Conservation (phyloP, 2,113 vertebrate genomes). For the Dicrurus megarhynchus region DNA sequence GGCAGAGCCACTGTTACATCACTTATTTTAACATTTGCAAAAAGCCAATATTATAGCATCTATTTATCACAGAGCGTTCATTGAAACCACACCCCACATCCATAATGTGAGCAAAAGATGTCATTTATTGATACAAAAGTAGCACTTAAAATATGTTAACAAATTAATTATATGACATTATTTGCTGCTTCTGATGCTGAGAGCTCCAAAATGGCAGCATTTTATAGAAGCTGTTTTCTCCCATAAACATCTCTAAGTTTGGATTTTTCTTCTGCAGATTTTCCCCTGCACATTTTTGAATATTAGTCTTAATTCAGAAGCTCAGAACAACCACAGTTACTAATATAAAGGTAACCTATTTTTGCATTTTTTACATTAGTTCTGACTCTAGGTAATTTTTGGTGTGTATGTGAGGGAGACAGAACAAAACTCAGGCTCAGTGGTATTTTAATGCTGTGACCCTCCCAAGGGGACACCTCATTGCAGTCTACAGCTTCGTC, state of each 20-base stretch:
- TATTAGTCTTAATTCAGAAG: neutral
- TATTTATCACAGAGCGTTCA: no score
- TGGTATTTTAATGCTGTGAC: neutral
- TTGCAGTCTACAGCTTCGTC: neutral
- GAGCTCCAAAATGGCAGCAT: neutral
- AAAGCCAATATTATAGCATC: no score
- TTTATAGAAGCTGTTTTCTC: neutral
- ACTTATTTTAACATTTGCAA: no score
- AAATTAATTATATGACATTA: neutral
- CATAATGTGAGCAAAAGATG: neutral
- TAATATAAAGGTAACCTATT: neutral
- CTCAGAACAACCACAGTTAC: neutral
- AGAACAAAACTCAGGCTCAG: neutral
- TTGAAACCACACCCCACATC: neutral
- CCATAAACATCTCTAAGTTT: neutral
- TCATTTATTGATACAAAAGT: neutral
- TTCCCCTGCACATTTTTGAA: neutral
- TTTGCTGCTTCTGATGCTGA: neutral
- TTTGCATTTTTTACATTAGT: neutral
- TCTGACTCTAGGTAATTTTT: neutral
- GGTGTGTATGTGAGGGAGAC: neutral
- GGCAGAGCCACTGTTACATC: no score
- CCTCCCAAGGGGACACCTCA: neutral
- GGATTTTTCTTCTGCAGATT: neutral
- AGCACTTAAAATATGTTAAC: neutral